phyloP scores from a whole-genome alignment of 2,113 vertebrate species.

The Cairina moschata region DNA sequence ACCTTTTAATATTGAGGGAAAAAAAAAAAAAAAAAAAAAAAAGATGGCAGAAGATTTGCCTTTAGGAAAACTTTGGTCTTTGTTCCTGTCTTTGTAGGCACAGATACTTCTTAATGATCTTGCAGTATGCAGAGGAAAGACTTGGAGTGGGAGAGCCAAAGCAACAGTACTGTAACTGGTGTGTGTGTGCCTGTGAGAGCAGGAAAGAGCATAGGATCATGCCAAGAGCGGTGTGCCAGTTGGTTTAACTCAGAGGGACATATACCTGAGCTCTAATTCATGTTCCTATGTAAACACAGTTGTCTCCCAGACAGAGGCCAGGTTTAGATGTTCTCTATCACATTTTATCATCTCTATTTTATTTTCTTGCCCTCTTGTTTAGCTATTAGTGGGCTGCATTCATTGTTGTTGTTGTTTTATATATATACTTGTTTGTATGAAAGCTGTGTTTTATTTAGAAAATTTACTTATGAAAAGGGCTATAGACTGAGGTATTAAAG shows the following conservation, averaged over 20 bases:
- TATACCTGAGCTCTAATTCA: not conserved
- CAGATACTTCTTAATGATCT: too few relatives aligned
- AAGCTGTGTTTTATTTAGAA: not conserved
- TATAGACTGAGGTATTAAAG: not conserved
- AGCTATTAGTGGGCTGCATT: not conserved
- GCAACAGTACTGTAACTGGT: not conserved
- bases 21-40: not conserved
- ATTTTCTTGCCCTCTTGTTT: not conserved
- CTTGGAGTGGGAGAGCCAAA: not conserved
- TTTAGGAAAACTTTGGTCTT: not conserved
- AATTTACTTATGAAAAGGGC: not conserved
- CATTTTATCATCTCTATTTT: not conserved
- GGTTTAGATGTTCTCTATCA: not conserved
- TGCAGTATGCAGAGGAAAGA: not conserved
- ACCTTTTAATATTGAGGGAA: not conserved
- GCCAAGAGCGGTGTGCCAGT: not conserved
- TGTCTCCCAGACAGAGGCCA: not conserved
- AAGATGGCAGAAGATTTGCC: not conserved
- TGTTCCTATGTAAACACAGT: not conserved
- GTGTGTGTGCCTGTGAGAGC: not conserved
- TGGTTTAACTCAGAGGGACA: not conserved
- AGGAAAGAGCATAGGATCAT: not conserved
- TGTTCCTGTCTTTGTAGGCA: too few relatives aligned
- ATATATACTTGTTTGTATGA: not conserved
- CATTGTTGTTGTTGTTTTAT: not conserved